Evolutionary conservation across 2,113 vertebrate species (phyloP).

Genomic region (Peromyscus polionotus): DNA sequence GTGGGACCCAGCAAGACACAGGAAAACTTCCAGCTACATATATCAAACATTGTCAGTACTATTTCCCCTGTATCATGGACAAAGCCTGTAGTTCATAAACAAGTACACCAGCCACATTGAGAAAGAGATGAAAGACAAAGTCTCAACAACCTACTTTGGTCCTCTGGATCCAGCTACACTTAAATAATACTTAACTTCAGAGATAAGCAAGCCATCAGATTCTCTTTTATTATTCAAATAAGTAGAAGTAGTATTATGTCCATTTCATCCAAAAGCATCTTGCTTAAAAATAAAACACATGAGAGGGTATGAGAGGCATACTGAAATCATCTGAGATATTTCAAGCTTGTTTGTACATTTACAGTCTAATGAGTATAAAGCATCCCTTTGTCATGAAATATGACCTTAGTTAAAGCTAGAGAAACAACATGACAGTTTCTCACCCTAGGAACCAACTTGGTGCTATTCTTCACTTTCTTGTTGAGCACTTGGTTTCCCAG

Average conservation of each 20-base stretch:
- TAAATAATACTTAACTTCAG: neutral
- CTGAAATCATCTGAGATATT: neutral
- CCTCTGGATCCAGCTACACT: neutral
- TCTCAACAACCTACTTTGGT: too few relatives aligned
- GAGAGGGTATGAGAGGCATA: neutral
- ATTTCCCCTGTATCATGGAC: neutral
- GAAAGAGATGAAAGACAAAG: neutral
- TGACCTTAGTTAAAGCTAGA: neutral
- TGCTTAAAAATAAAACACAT: neutral
- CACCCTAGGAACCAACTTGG: neutral
- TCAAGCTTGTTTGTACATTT: neutral
- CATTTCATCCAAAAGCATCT: neutral
- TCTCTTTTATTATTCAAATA: neutral
- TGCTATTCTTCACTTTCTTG: neutral
- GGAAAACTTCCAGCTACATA: too few relatives aligned
- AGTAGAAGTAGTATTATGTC: neutral
- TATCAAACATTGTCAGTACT: neutral
- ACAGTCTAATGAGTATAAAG: neutral
- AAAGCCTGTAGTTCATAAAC: neutral
- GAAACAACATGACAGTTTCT: neutral
- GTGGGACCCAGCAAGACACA: too few relatives aligned
- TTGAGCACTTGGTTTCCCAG: neutral
- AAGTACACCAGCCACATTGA: neutral
- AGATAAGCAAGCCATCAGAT: neutral
- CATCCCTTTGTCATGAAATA: conserved; percentile 3